Percentiles rank a stretch among this genome's conserved stretches.
These are phyloP conservation scores for Aphis craccivora DNA, from an alignment of 1,140 invertebrate species.

Conservation along the genomic window DNA sequence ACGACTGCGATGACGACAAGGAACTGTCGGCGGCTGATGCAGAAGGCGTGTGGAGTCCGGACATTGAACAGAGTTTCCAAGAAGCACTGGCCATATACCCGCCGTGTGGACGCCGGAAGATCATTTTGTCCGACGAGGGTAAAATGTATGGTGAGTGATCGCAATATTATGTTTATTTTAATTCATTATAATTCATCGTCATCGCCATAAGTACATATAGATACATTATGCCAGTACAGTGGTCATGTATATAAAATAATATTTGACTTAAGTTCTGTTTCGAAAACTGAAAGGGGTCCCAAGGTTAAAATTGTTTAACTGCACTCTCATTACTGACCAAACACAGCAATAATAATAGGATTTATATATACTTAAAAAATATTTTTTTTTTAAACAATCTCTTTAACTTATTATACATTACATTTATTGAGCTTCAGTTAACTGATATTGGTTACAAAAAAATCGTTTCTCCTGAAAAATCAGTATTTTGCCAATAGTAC, in stretches of 20 bases:
- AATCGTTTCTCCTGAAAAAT: too few species aligned
- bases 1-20: conserved; percentile 85
- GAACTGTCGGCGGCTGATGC: conserved; percentile 92
- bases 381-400: too few species aligned
- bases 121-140: conserved; percentile 99
- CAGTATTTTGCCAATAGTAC: too few species aligned
- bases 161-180: background rate
- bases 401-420: too few species aligned
- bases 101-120: conserved; percentile 98
- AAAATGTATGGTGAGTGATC: conserved; percentile 99
- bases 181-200: background rate
- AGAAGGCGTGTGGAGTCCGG: conserved; percentile 99
- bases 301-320: background rate
- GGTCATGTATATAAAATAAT: background rate
- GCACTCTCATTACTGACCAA: too few species aligned
- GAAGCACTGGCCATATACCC: conserved; percentile 99
- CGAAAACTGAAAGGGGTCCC: background rate
- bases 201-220: background rate
- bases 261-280: background rate
- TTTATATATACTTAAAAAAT: too few species aligned
- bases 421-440: too few species aligned
- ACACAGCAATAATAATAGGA: background rate
- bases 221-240: background rate
- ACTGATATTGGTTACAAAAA: too few species aligned
- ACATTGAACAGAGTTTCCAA: conserved; percentile 99